Evolutionary conservation across 2,797 vertebrate genomes (phyloP).

Genomic region (Dromococcyx pavoninus): DNA sequence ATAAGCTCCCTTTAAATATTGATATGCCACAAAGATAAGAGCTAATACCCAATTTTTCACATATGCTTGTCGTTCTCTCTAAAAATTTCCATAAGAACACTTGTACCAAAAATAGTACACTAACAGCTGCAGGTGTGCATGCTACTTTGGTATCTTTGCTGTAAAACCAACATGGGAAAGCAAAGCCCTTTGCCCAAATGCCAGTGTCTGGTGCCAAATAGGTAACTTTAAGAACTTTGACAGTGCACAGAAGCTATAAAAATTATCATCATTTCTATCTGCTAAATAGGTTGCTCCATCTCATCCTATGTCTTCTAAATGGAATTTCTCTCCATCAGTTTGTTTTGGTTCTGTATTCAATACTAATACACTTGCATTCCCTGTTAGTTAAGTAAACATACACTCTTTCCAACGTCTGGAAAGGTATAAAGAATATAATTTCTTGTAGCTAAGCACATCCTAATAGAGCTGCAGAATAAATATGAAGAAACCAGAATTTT

Average conservation of each 20-base stretch:
- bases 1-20: no score
- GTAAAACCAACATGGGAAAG: neutral
- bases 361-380: neutral
- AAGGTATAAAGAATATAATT: neutral
- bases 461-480: neutral
- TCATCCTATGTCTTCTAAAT: neutral
- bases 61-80: neutral
- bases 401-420: neutral
- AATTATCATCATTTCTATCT: neutral
- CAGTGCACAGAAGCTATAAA: neutral
- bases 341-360: neutral
- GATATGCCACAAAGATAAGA: neutral
- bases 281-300: neutral
- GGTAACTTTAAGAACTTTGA: neutral
- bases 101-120: neutral
- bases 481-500: neutral
- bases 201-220: neutral
- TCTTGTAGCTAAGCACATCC: neutral
- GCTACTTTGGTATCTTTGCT: neutral
- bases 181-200: neutral
- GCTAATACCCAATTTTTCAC: neutral
- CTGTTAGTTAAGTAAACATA: neutral
- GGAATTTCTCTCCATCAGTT: neutral
- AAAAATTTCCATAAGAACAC: neutral
- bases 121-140: neutral